Base-by-base conservation (phyloP, 2,888 invertebrate species). In the Coremacera marginata region DNA sequence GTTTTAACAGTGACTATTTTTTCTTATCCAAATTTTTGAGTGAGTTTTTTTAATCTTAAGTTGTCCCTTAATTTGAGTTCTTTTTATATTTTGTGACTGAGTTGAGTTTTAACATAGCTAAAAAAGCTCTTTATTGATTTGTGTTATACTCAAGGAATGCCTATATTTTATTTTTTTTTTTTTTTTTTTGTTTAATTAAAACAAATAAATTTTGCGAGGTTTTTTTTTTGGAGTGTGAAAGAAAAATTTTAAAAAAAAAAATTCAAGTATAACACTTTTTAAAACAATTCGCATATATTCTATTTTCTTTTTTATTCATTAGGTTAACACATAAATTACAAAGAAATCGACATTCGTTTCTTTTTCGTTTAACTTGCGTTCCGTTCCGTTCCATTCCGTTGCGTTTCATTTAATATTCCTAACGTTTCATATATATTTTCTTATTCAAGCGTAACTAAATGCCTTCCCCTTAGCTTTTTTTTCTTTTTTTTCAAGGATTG, bases 401-500 rank as follows among this genome's bases (percentile, higher is more conserved):
- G 51, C 52, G n/a, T 27, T 55, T 25, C 62, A 25, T 72, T 25
- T 37, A 22, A 37, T 72, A 19, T 72, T 49, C 27, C 62, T 60
- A 27, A 5, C 49, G 63, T 74, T 74, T 74, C 55, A 67, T 55
- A 25, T 55, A 71, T 34, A 57, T 14, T 73, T 44, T 65, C 27
- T 76, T 72, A 52, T 74, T 78, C 80, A 78, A 85, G 85, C 85
- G 85, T 85, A 84, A 83, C 82, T 82, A 83, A 83, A 84, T 85
- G 84, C 84, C 84, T 83, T 84, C 84, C 85, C 85, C 84, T 82
- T 78, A 77, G 65, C 79, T 80, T 75, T 81, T 37, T 52, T 74
- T 70, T 19, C 34, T 62, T 68, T 52, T 44, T 22, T 8, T 44
- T 72, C 65, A 62, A 82, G 82, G 82, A 81, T 82, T 82, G 82